These are phyloP conservation scores for Drosophila pectinifera DNA, from an alignment of 1,140 invertebrate species.

Conservation along the genomic window DNA sequence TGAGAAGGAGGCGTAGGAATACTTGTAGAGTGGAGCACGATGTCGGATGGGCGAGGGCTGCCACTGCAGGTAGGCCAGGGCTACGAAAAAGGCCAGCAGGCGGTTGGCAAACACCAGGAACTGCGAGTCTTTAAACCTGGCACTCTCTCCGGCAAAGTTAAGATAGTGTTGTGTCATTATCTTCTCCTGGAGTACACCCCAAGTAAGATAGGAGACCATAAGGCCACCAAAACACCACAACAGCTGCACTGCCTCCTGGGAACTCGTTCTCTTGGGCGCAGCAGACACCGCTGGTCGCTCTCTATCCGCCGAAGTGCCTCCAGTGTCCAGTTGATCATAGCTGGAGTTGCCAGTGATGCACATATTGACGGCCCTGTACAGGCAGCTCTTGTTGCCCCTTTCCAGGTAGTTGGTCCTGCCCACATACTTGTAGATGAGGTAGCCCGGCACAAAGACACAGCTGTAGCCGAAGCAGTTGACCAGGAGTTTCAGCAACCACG, in stretches of 20 bases:
- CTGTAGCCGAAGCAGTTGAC: slow-evolving; percentile 95
- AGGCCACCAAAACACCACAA: slow-evolving; percentile 94
- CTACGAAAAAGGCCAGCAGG: slow-evolving; percentile 92
- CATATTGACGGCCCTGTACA: slow-evolving; percentile 86
- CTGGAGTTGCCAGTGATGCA: slow-evolving; percentile 87
- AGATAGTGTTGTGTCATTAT: slow-evolving; percentile 94
- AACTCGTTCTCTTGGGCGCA: slow-evolving; percentile 82
- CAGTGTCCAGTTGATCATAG: slow-evolving; percentile 46
- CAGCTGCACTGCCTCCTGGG: slow-evolving; percentile 87
- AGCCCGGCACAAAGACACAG: slow-evolving; percentile 94
- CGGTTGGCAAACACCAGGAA: slow-evolving; percentile 98
- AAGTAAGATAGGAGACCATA: slow-evolving; percentile 95
- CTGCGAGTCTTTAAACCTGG: slow-evolving; percentile 96
- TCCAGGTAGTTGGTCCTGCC: slow-evolving; percentile 93
- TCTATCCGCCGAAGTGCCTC: slow-evolving; percentile 79
- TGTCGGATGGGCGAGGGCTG: slow-evolving; percentile 89
- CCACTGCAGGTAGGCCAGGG: slow-evolving; percentile 87
- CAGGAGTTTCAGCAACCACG: slow-evolving; percentile 91
- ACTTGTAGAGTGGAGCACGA: slow-evolving; percentile 96
- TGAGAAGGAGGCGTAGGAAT: slow-evolving; percentile 97
- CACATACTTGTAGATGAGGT: slow-evolving; percentile 93
- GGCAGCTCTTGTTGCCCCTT: slow-evolving; percentile 86
- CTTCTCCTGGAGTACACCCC: slow-evolving; percentile 97
- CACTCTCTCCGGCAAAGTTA: slow-evolving; percentile 87
- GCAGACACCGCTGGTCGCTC: slow-evolving; percentile 43